phyloP scores from a whole-genome alignment of 1,140 invertebrate genomes.

The Bilobella aurantiaca region DNA sequence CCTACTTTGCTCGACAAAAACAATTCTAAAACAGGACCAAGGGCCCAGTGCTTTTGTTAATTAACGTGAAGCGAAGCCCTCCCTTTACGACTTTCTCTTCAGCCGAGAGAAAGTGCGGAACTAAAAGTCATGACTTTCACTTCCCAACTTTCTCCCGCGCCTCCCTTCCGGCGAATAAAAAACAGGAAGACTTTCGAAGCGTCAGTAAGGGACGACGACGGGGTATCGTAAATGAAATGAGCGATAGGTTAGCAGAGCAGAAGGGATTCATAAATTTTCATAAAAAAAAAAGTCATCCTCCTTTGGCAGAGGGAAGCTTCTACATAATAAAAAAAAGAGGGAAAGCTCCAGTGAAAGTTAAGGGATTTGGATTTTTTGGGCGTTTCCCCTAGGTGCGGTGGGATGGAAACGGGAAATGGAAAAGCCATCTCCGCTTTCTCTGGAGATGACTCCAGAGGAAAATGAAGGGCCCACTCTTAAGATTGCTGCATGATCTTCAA shows the following conservation, averaged over 20 bases:
- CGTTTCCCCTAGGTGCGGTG: background rate
- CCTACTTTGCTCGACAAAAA: too few relatives aligned
- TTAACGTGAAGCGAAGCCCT: background rate
- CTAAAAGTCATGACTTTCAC: background rate
- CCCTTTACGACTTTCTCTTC: background rate
- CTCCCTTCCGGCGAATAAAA: background rate
- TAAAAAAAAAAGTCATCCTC: slow-evolving; percentile 14
- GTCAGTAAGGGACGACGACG: background rate
- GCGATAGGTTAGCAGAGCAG: background rate
- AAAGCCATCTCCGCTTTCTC: background rate
- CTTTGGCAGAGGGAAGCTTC: too few relatives aligned
- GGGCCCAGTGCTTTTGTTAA: too few relatives aligned
- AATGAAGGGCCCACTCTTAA: too few relatives aligned
- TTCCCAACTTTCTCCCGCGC: background rate
- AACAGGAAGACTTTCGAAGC: slow-evolving; percentile 33
- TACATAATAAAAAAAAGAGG: too few relatives aligned
- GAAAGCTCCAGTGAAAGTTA: too few relatives aligned
- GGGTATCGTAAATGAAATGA: background rate
- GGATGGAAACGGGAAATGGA: background rate
- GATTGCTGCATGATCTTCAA: background rate
- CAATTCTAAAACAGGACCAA: too few relatives aligned
- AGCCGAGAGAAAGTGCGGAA: background rate
- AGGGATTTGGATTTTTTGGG: background rate
- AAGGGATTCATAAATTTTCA: slow-evolving; percentile 6
- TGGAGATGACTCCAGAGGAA: background rate